These are phyloP conservation scores for Tetramorium parvispinum DNA, from an alignment of 1,140 invertebrate genomes.

Conservation along the genomic window DNA sequence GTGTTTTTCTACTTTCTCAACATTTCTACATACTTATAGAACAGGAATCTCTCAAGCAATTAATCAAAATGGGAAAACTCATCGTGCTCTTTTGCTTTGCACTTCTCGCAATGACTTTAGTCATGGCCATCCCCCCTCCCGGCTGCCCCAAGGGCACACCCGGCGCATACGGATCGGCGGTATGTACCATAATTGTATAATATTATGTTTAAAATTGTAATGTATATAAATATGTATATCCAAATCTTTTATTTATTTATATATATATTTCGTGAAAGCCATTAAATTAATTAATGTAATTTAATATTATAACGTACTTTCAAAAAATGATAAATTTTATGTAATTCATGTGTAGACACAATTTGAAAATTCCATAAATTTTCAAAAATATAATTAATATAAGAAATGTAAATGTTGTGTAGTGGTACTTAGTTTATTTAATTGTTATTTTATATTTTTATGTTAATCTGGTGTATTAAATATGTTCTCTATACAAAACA, in stretches of 20 bases:
- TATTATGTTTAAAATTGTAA: neutral
- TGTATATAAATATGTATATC: neutral
- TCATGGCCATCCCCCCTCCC: constrained; percentile 56
- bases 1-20: neutral
- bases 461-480: neutral
- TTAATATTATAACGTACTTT: neutral
- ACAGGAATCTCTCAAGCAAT: too few relatives aligned
- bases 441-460: neutral
- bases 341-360: neutral
- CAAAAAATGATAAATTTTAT: neutral
- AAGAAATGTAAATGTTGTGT: neutral
- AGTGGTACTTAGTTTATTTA: neutral
- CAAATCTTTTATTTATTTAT: neutral
- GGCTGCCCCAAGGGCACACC: too few relatives aligned
- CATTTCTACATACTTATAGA: neutral
- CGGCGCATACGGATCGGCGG: neutral
- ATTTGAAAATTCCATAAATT: neutral
- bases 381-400: neutral
- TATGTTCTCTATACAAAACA: neutral
- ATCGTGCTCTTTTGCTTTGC: too few relatives aligned
- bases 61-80: too few relatives aligned
- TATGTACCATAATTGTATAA: constrained; percentile 52
- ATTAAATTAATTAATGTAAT: constrained; percentile 4
- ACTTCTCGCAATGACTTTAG: constrained; percentile 35
- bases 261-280: neutral